Evolutionary conservation across 1,140 invertebrate genomes (phyloP).

Genomic region (Zaprionus inermis): DNA sequence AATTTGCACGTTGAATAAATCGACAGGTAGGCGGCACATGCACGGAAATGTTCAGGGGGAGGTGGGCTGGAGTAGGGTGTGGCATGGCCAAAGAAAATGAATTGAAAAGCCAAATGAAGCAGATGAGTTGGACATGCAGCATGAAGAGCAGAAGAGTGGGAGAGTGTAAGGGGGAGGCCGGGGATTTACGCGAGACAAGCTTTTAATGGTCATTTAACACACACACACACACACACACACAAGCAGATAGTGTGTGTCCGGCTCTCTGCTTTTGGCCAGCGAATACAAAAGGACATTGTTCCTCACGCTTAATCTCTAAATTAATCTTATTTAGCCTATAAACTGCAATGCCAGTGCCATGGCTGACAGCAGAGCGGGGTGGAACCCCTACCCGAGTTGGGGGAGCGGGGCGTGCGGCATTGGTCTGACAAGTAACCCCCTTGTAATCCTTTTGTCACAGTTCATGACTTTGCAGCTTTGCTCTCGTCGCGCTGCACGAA

Average conservation of each 20-base stretch:
- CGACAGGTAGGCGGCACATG: conserved; percentile 27
- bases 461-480: conserved; percentile 66
- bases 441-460: conserved; percentile 79
- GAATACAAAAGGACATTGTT: conserved; percentile 12
- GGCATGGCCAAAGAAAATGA: conserved; percentile 26
- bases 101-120: conserved; percentile 36
- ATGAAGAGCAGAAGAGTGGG: background rate
- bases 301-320: conserved; percentile 63
- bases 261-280: conserved; percentile 2
- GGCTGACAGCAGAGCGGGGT: background rate
- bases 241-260: background rate
- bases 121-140: conserved; percentile 16
- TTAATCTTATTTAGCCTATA: conserved; percentile 75
- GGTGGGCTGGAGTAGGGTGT: background rate
- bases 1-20: conserved; percentile 66
- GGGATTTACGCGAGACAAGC: background rate
- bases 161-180: background rate
- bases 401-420: no score
- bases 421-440: conserved; percentile 55
- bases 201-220: conserved; percentile 3
- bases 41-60: background rate
- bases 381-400: background rate
- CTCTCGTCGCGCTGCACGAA: conserved; percentile 1
- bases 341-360: conserved; percentile 46
- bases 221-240: conserved; percentile 2